phyloP scores from a whole-genome alignment of 2,797 vertebrate genomes.

The Malurus leucopterus region DNA sequence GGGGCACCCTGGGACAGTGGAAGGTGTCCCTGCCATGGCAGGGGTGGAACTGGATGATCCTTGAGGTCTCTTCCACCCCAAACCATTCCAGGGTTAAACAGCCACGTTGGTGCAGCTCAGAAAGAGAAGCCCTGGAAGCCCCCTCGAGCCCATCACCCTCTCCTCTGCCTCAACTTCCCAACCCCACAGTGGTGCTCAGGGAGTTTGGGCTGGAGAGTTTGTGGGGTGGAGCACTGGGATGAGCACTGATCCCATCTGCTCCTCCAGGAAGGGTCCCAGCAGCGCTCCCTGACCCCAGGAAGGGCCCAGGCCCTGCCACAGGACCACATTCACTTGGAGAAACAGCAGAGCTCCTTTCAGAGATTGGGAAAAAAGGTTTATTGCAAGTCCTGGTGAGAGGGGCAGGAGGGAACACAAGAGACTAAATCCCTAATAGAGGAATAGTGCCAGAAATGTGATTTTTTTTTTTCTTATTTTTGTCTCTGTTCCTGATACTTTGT shows the following conservation, averaged over 20 bases:
- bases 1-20: rapidly evolving
- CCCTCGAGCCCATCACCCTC: background rate
- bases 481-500: background rate
- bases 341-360: background rate
- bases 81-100: background rate
- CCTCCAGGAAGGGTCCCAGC: background rate
- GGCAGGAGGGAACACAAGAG: background rate
- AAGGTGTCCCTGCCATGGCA: background rate
- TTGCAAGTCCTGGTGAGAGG: background rate
- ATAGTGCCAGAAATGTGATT: background rate
- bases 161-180: background rate
- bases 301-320: background rate
- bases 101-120: background rate
- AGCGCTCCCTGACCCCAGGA: background rate
- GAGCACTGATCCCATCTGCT: background rate
- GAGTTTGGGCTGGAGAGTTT: background rate
- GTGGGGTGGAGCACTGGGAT: background rate
- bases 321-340: too few relatives aligned
- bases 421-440: background rate
- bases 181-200: background rate
- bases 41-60: rapidly evolving
- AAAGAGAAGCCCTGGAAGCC: background rate
- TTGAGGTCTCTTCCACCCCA: background rate
- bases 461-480: background rate
- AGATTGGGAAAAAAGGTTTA: background rate